Base-by-base conservation (phyloP, 2,888 invertebrate genomes). In the Spatulosminthurus flaviceps region DNA sequence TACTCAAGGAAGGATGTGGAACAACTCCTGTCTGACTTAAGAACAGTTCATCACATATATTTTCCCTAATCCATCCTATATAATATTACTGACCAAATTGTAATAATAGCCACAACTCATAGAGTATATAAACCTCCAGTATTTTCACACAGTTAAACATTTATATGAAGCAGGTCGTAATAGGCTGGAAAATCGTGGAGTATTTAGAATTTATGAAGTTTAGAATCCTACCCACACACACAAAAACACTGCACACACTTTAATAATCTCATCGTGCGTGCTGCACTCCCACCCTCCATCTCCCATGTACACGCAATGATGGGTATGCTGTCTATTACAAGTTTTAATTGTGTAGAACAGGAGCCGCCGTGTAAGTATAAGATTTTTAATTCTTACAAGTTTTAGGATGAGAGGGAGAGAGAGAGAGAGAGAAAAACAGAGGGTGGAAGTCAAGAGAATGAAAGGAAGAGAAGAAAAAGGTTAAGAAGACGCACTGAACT, bases 401-500 rank as follows among this genome's bases (percentile, higher is more conserved):
- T 51, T 51, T 9, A n/a, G n/a, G n/a, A n/a, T n/a, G n/a, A n/a
- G n/a, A n/a, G n/a, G n/a, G n/a, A n/a, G n/a, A n/a, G n/a, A n/a
- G n/a, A n/a, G n/a, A n/a, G n/a, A n/a, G n/a, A 61, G 61, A 64
- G 64, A 64, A 24, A 64, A 24, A 64, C 7, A 64, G 64, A 64
- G 64, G 64, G 64, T 64, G 64, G 64, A 28, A 60, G 61, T 74
- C 28, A 61, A 61, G 51, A 21, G 66, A 78, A 64, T 64, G 24
- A 64, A 64, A 74, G 70, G 69, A 73, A 70, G 74, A 79, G 70
- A 67, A 73, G 74, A 70, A 77, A 70, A 70, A 70, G 72, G 78
- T 78, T 72, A 76, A 77, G 74, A 79, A 79, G 66, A 79, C 71
- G 76, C 79, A 79, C 79, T 79, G 79, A 79, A 77, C 79, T 79